phyloP scores from a whole-genome alignment of 2,888 invertebrate genomes.

The Pantelozetes paolii region DNA sequence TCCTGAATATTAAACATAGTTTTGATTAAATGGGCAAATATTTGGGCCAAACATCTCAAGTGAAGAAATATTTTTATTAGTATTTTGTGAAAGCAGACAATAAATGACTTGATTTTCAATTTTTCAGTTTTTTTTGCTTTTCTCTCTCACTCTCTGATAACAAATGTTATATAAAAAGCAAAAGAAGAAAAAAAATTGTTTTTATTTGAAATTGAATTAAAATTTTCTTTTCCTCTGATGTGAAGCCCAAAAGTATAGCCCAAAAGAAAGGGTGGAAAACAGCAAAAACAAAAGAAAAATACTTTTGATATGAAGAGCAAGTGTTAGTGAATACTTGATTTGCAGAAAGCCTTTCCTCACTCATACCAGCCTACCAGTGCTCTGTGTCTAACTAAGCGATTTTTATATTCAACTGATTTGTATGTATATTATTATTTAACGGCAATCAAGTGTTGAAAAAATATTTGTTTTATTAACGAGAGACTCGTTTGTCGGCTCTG shows the following conservation, averaged over 20 bases:
- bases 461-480: conserved; percentile 37
- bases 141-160: too few relatives aligned
- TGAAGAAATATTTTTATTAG: not conserved
- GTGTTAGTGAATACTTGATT: too few relatives aligned
- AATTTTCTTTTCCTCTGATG: not conserved
- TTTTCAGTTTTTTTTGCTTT: too few relatives aligned
- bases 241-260: too few relatives aligned
- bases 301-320: not conserved
- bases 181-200: not conserved
- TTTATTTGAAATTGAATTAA: not conserved
- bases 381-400: not conserved
- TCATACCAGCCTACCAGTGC: too few relatives aligned
- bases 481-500: conserved; percentile 21
- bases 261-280: too few relatives aligned
- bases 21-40: not conserved
- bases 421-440: conserved; percentile 23
- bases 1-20: not conserved
- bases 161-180: not conserved
- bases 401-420: conserved; percentile 17
- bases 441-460: conserved; percentile 34
- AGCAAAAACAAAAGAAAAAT: not conserved
- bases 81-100: too few relatives aligned
- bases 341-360: too few relatives aligned
- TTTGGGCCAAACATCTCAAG: not conserved
- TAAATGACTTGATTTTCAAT: too few relatives aligned